These are phyloP conservation scores for Megastigmus dorsalis DNA, from an alignment of 2,888 invertebrate genomes.

Conservation along the genomic window DNA sequence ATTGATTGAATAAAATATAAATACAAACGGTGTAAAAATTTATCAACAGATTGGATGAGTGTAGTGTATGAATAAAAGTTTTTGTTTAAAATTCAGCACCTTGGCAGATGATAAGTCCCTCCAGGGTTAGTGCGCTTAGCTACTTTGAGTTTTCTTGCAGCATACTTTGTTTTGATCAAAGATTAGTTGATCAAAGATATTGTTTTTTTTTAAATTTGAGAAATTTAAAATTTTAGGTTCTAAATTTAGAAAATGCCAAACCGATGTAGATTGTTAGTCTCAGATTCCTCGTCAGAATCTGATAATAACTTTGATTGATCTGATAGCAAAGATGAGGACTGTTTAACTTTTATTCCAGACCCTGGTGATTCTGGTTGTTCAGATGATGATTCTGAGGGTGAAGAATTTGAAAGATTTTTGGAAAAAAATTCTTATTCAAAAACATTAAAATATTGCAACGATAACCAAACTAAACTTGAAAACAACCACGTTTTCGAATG, in stretches of 20 bases:
- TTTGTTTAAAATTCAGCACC: neutral
- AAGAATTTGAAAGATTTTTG: too few species aligned
- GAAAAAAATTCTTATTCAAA: conserved; percentile 21
- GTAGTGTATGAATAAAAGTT: neutral
- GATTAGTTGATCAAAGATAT: neutral
- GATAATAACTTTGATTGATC: conserved; percentile 30
- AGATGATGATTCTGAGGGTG: conserved; percentile 46
- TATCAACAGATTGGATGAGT: neutral
- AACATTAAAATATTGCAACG: conserved; percentile 41
- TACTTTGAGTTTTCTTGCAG: conserved; percentile 8
- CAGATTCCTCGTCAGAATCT: conserved; percentile 16
- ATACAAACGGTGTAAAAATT: too few species aligned
- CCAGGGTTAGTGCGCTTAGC: neutral
- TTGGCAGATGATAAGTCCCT: neutral
- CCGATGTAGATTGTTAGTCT: conserved; percentile 6
- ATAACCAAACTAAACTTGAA: conserved; percentile 47
- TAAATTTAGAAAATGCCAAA: too few species aligned
- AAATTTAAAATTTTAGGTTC: too few species aligned
- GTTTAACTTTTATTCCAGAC: conserved; percentile 33
- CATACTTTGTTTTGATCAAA: neutral
- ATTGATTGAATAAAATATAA: too few species aligned
- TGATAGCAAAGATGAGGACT: conserved; percentile 36
- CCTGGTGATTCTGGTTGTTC: conserved; percentile 50
- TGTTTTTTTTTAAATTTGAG: too few species aligned
- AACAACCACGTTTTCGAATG: conserved; percentile 37